phyloP scores from a whole-genome alignment of 2,113 vertebrate genomes.

The Calonectris borealis region DNA sequence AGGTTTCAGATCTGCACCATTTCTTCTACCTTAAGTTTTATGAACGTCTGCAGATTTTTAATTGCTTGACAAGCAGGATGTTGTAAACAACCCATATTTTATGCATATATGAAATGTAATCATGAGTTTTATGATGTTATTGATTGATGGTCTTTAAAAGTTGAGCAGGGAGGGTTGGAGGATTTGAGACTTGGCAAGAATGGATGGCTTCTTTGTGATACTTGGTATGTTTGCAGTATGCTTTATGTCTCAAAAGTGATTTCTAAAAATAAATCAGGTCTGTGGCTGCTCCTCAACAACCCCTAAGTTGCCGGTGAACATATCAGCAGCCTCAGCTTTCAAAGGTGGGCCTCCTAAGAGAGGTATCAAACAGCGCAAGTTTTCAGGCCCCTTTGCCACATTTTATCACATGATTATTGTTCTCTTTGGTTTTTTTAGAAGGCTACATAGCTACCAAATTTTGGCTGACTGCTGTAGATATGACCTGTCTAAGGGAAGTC shows the following conservation, averaged over 20 bases:
- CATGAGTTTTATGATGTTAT: neutral
- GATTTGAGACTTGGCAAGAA: neutral
- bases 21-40: neutral
- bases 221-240: neutral
- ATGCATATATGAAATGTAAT: neutral
- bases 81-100: slow-evolving; percentile 20
- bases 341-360: neutral
- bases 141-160: neutral
- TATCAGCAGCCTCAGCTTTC: neutral
- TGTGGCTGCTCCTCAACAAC: neutral
- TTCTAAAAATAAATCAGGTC: neutral
- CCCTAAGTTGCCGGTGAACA: neutral
- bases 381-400: neutral
- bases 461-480: neutral
- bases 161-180: neutral
- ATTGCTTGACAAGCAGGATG: neutral
- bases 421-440: neutral
- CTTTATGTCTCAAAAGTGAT: neutral
- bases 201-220: neutral
- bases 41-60: neutral
- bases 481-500: neutral
- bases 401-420: neutral
- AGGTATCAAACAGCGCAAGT: neutral
- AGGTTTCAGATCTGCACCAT: neutral
- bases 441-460: neutral